Evolutionary conservation across 2,888 invertebrate genomes (phyloP), one percentile per base, ranked within the genome.

Genomic region (Malthinus flaveolus): DNA sequence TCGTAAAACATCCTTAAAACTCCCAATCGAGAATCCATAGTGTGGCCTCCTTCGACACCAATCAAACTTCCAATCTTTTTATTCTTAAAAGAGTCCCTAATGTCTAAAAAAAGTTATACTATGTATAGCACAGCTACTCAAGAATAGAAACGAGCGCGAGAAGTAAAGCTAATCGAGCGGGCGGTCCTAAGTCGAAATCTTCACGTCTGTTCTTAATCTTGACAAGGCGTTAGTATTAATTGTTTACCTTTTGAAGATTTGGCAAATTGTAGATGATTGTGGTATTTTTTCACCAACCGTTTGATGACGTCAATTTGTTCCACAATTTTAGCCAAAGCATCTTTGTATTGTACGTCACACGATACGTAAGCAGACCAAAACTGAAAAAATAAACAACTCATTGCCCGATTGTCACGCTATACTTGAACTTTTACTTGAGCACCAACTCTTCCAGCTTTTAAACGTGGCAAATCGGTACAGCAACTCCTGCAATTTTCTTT

Each of bases 271-370:
- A 82, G 61, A 52, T 78, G 70, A 7, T 78, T 64, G 1, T 80
- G 74, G 64, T 81, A 81, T 54, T 69, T 71, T 2, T 59, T 62
- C 1, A 74, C 66, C 9, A 76, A 59, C 56, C 85, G 76, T 66
- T 83, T 83, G 62, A 86, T 86, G 23, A 84, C 81, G 70, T 87
- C 87, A 56, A 85, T 82, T 73, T 86, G 86, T 48, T 85, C 83
- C 42, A 87, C 66, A 0, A 84, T 83, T 55, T 80, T 74, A 39
- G 82, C 80, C 3, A 85, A 80, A 0, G 84, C 81, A 70, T 86
- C 84, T 64, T 81, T 80, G 66, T 81, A 80, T 65, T 84, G 83
- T 1, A 81, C 74, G n/a, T 69, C 64, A 67, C 86, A 87, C 0
- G 70, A 68, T 0, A 81, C 81, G 66, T 83, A 86, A 1, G 84